phyloP scores from a whole-genome alignment of 2,888 invertebrate species.

The Chymomyza amoena region DNA sequence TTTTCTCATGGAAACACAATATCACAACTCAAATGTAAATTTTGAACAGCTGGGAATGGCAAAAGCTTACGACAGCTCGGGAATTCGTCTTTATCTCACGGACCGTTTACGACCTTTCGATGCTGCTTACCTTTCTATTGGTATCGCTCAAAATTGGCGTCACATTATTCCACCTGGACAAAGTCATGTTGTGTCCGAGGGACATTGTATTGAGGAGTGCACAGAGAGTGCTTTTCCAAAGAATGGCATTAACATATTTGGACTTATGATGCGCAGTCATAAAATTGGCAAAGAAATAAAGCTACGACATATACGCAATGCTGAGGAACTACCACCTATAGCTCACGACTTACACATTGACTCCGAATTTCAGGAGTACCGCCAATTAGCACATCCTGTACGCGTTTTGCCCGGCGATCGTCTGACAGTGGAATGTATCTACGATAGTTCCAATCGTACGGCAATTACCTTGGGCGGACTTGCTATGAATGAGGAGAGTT shows the following conservation, averaged over 20 bases:
- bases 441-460: constrained; percentile 82
- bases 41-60: constrained; percentile 59
- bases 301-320: constrained; percentile 81
- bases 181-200: constrained; percentile 82
- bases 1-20: constrained; percentile 85
- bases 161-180: constrained; percentile 85
- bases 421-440: constrained; percentile 83
- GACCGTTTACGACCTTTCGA: constrained; percentile 82
- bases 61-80: constrained; percentile 81
- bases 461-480: constrained; percentile 83
- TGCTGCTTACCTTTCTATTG: constrained; percentile 82
- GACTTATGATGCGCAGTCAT: constrained; percentile 83
- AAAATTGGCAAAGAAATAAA: constrained; percentile 82
- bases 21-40: constrained; percentile 81
- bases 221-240: constrained; percentile 82
- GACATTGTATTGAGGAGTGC: constrained; percentile 80
- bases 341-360: constrained; percentile 83
- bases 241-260: constrained; percentile 83
- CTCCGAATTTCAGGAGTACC: constrained; percentile 83
- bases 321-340: constrained; percentile 82
- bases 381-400: constrained; percentile 80
- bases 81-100: constrained; percentile 83
- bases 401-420: constrained; percentile 83
- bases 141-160: constrained; percentile 83
- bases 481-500: constrained; percentile 83